Evolutionary conservation across 1,140 invertebrate genomes (phyloP).

Genomic region (Vanessa tameamea): DNA sequence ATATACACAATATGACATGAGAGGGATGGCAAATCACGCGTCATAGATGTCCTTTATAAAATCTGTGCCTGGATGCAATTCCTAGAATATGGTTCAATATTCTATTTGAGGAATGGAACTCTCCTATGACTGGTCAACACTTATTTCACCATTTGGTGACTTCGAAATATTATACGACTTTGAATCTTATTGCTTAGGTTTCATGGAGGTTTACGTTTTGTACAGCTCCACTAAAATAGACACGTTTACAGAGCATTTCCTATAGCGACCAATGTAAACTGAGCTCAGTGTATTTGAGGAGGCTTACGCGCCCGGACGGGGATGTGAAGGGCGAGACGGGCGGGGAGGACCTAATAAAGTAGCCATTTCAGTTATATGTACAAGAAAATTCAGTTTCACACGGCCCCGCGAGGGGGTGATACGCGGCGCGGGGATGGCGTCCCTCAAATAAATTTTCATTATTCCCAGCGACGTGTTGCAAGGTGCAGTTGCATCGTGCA

Average conservation of each 20-base stretch:
- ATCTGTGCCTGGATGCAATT: slow-evolving; percentile 5
- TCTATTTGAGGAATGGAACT: not conserved
- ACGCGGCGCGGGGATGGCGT: slow-evolving; percentile 40
- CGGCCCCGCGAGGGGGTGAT: slow-evolving; percentile 35
- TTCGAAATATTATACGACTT: not conserved
- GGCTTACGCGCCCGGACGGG: slow-evolving; percentile 17
- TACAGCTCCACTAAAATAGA: not conserved
- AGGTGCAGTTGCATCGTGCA: slow-evolving; percentile 51
- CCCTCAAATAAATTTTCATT: slow-evolving; percentile 34
- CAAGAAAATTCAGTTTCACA: slow-evolving; percentile 49
- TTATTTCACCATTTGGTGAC: not conserved
- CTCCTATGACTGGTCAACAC: not conserved
- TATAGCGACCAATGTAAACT: slow-evolving; percentile 14
- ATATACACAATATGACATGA: not conserved
- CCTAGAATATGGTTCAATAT: not conserved
- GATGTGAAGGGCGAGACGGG: slow-evolving; percentile 23
- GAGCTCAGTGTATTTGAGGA: slow-evolving; percentile 21
- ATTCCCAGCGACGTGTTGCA: slow-evolving; percentile 27
- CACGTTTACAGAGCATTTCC: not conserved
- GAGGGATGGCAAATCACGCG: not conserved
- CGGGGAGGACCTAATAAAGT: slow-evolving; percentile 27
- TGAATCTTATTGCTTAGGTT: not conserved
- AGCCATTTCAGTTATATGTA: slow-evolving; percentile 27
- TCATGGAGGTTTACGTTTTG: not conserved
- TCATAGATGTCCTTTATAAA: slow-evolving; percentile 3